These are phyloP conservation scores for Oceanodroma tethys DNA, from an alignment of 2,113 vertebrate genomes.

Conservation along the genomic window DNA sequence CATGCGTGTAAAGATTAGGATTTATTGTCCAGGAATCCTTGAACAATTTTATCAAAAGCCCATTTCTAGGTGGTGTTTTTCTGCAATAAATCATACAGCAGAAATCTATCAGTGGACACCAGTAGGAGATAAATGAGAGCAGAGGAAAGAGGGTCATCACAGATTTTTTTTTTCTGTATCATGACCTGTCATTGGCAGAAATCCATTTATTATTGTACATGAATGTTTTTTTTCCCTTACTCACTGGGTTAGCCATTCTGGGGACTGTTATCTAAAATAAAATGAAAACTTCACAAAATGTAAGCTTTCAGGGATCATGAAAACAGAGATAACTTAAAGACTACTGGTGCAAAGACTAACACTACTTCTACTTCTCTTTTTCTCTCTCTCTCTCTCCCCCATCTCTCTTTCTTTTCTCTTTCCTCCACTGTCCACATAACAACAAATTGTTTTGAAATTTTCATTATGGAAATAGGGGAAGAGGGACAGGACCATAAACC, in stretches of 20 bases:
- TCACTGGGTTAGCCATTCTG: constrained; percentile 83
- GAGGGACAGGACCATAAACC: neutral
- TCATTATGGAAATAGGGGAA: neutral
- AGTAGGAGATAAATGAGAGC: constrained; percentile 96
- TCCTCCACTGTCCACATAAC: neutral
- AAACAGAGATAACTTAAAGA: constrained; percentile 52
- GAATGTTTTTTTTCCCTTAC: constrained; percentile 88
- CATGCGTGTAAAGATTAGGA: constrained; percentile 97
- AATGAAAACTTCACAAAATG: constrained; percentile 71
- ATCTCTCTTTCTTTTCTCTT: neutral
- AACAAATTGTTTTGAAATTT: neutral
- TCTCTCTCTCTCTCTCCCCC: fast-evolving
- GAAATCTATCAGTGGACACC: constrained; percentile 97
- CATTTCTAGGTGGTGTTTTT: constrained; percentile 98
- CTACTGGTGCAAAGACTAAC: neutral
- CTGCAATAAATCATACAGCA: constrained; percentile 95
- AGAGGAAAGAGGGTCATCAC: constrained; percentile 95
- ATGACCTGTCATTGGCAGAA: constrained; percentile 86
- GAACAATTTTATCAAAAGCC: constrained; percentile 99
- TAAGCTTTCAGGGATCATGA: constrained; percentile 71
- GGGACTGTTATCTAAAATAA: constrained; percentile 75
- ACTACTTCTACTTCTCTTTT: neutral
- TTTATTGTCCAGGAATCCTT: constrained; percentile 99
- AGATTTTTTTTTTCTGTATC: constrained; percentile 89
- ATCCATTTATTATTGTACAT: constrained; percentile 87